Evolutionary conservation across 2,888 invertebrate species (phyloP), one percentile per base, ranked within the genome.

Genomic region (Omphaloscelis lunosa): DNA sequence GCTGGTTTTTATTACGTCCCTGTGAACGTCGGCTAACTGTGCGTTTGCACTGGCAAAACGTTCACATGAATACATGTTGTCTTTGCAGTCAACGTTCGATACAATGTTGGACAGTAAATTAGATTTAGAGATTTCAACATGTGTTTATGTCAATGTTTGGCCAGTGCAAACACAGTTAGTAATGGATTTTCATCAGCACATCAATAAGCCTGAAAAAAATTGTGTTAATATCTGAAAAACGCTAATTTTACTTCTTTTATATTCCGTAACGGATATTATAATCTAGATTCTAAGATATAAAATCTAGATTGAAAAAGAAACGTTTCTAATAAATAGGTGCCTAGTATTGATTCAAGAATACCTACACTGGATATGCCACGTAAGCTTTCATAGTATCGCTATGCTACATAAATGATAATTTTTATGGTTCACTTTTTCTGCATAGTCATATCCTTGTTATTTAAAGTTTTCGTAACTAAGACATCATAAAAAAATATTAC

Each of bases 321-420:
- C 5, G 17, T 45, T 15, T 20, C 23, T 6, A 45, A 23, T 0
- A 68, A 29, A n/a, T 15, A 6, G 15, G 17, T 59, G 1, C 7
- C 15, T 29, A 8, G 41, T 29, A 72, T n/a, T 29, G 2, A 75
- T 65, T n/a, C 2, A 62, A 29, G 17, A 59, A 23, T 20, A 51
- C 17, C 2, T 20, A 23, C 12, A 29, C 23, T 34, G 2, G 7
- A 51, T 34, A 9, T 15, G 12, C 2, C 12, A 66, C 20, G 41
- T 12, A 7, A 6, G n/a, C 45, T 45, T 45, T 62, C 27, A 23
- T 56, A 12, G 63, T n/a, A 79, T 72, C 48, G 63, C 72, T 77
- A n/a, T 41, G 53, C 9, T 58, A 20, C 29, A 41, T 58, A 51
- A 34, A 51, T 58, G 0, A 71, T 71, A 48, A 72, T 2, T 34